Conservation (phyloP, 2,888 invertebrate species). For the Drosophila paranaensis region DNA sequence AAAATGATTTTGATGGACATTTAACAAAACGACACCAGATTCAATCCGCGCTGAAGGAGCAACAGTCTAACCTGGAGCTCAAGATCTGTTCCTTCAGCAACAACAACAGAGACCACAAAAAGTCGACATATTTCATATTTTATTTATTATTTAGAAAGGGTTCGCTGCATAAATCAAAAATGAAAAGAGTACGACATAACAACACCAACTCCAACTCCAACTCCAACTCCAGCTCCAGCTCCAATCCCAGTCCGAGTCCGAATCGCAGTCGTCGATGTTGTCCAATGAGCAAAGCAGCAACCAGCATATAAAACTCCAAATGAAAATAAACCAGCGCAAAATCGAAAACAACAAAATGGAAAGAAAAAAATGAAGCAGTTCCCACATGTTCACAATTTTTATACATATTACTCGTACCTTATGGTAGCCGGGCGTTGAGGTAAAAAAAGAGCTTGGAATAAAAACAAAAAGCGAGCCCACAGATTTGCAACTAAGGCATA, state of each 20-base stretch:
- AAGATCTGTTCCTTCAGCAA: conserved; percentile 35
- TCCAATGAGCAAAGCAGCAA: conserved; percentile 53
- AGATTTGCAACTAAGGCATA: conserved; percentile 74
- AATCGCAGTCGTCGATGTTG: conserved; percentile 58
- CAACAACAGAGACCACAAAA: conserved; percentile 42
- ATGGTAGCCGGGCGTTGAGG: conserved; percentile 54
- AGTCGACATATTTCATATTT: conserved; percentile 81
- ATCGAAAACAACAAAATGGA: conserved; percentile 25
- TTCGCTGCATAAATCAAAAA: conserved; percentile 82
- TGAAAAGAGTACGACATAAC: conserved; percentile 78
- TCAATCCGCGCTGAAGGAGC: conserved; percentile 25
- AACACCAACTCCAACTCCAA: conserved; percentile 69
- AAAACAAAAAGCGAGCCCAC: conserved; percentile 55
- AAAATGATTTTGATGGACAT: conserved; percentile 82
- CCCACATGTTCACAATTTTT: conserved; percentile 82
- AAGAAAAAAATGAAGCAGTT: conserved; percentile 46
- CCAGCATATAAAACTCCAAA: conserved; percentile 69
- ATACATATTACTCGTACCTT: conserved; percentile 67
- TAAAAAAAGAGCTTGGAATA: conserved; percentile 9
- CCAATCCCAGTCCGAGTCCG: conserved; percentile 28
- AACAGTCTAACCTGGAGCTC: conserved; percentile 21
- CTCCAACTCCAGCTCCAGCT: conserved; percentile 67
- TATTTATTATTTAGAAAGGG: conserved; percentile 82
- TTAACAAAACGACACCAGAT: conserved; percentile 81
- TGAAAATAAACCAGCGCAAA: conserved; percentile 54